A percentile compares a stretch with the other conserved stretches of the same genome.
These are phyloP conservation scores for Strongylocentrotus purpuratus DNA, from an alignment of 35 echinoderm and acorn worm genomes.

Conservation along the genomic window DNA sequence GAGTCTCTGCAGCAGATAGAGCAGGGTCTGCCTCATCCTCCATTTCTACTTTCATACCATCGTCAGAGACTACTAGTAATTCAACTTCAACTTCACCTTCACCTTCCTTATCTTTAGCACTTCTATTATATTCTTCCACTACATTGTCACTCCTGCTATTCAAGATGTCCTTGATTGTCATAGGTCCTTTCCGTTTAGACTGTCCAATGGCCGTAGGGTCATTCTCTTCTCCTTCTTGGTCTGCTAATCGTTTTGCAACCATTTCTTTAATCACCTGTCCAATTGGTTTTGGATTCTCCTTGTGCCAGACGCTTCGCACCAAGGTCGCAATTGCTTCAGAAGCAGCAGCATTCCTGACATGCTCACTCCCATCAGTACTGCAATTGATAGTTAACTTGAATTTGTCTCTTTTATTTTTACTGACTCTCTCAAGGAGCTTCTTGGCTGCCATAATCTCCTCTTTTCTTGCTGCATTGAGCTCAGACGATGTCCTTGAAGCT, in stretches of 20 bases:
- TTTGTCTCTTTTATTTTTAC: slow-evolving; percentile 41
- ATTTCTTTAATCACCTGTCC: slow-evolving; percentile 47
- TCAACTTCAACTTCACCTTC: not conserved
- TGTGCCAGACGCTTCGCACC: slow-evolving; percentile 41
- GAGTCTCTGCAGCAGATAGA: slow-evolving; percentile 42
- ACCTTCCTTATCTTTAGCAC: not conserved
- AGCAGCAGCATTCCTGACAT: slow-evolving; percentile 44
- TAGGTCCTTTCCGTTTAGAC: slow-evolving; percentile 40
- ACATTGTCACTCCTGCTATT: slow-evolving; percentile 48
- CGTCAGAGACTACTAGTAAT: slow-evolving; percentile 12
- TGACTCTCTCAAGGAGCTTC: slow-evolving; percentile 32
- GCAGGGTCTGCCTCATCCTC: slow-evolving; percentile 14
- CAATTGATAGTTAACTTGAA: slow-evolving; percentile 46
- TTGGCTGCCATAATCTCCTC: slow-evolving; percentile 35
- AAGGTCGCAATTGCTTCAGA: slow-evolving; percentile 41
- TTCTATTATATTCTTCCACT: slow-evolving; percentile 19
- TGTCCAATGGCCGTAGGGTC: not conserved
- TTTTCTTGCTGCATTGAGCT: slow-evolving; percentile 23
- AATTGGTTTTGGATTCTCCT: slow-evolving; percentile 45
- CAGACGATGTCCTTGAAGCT: not conserved
- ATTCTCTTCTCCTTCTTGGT: slow-evolving; percentile 31
- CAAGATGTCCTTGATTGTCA: slow-evolving; percentile 49
- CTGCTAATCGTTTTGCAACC: slow-evolving; percentile 34
- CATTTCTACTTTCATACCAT: not conserved
- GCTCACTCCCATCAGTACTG: slow-evolving; percentile 46